Percentiles rank a stretch among this genome's conserved stretches.
These are phyloP conservation scores for Ctenicera cuprea DNA, from an alignment of 2,888 invertebrate genomes.

Conservation along the genomic window DNA sequence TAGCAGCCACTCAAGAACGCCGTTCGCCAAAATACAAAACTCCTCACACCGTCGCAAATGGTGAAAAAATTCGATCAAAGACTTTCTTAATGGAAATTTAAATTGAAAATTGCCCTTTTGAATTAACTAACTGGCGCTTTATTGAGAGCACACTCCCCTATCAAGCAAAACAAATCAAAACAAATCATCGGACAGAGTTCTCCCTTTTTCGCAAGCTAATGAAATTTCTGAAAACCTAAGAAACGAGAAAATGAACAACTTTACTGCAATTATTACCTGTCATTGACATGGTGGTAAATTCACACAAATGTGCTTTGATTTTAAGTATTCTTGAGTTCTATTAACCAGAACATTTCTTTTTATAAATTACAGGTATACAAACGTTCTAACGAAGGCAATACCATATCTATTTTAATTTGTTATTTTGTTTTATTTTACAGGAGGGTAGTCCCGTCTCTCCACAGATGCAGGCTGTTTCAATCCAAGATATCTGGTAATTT, in stretches of 20 bases:
- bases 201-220: constrained; percentile 29
- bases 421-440: no score
- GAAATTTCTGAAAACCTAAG: constrained; percentile 18
- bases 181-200: constrained; percentile 36
- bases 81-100: constrained; percentile 49
- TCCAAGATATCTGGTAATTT: no score
- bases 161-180: constrained; percentile 36
- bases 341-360: no score
- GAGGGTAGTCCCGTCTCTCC: no score
- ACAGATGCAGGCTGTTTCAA: no score
- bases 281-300: neutral
- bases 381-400: no score
- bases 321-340: no score
- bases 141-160: constrained; percentile 32
- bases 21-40: constrained; percentile 38
- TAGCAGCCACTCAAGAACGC: constrained; percentile 43
- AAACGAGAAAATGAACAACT: constrained; percentile 14
- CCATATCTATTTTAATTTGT: no score
- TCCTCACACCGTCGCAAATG: constrained; percentile 22
- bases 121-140: constrained; percentile 47
- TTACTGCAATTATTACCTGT: neutral
- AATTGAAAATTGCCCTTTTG: constrained; percentile 52
- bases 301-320: no score
- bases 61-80: constrained; percentile 44
- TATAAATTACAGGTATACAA: no score